Evolutionary conservation across 1,140 invertebrate species (phyloP).

Genomic region (Scylla paramamosain): DNA sequence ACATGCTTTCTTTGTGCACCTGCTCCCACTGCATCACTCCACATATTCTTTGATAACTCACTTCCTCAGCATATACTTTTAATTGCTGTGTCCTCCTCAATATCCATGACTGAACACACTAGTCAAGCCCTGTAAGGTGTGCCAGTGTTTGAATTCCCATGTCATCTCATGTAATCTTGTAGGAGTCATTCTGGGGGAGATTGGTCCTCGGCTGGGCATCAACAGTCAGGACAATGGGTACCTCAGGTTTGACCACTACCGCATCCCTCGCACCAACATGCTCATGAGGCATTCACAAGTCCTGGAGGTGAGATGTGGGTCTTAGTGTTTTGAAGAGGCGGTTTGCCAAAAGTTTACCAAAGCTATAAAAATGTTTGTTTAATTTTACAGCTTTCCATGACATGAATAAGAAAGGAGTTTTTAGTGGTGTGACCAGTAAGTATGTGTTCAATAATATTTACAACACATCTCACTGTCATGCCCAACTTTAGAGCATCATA

Average conservation of each 20-base stretch:
- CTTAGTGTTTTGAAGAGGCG: no score
- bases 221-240: constrained; percentile 95
- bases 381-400: neutral
- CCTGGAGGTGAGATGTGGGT: constrained; percentile 82
- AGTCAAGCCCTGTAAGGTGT: no score
- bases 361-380: neutral
- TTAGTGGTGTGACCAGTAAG: neutral
- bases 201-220: constrained; percentile 95
- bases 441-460: neutral
- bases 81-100: no score
- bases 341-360: neutral
- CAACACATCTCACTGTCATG: neutral
- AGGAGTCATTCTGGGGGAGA: constrained; percentile 96
- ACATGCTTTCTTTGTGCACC: no score
- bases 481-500: neutral
- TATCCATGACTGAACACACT: no score
- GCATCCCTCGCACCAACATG: constrained; percentile 94
- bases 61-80: no score
- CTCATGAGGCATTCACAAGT: constrained; percentile 96
- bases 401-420: neutral
- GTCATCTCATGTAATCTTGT: neutral
- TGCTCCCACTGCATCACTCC: no score
- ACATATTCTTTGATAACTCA: no score
- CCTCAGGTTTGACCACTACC: constrained; percentile 90
- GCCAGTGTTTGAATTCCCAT: no score